A percentile compares a stretch with the other conserved stretches of the same genome.
Conservation (phyloP, 2,113 vertebrate species). For the Heterocephalus glaber region DNA sequence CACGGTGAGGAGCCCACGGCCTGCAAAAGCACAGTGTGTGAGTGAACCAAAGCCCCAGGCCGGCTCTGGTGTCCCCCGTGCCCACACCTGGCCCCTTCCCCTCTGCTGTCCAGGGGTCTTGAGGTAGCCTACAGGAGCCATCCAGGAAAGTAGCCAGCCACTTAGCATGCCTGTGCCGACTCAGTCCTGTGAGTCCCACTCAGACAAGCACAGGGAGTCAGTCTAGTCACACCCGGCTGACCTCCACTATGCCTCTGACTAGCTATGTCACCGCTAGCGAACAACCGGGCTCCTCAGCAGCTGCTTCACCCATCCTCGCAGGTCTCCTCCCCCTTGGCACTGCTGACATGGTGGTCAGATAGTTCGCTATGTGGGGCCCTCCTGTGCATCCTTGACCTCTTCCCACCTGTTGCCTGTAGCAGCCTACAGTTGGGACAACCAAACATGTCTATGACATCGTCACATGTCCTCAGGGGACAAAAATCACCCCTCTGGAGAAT, state of each 20-base stretch:
- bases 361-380: fast-evolving
- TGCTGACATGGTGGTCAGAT: fast-evolving
- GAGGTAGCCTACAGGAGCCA: fast-evolving
- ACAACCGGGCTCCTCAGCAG: too few relatives aligned
- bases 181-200: not conserved
- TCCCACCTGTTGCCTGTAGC: fast-evolving
- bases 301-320: fast-evolving
- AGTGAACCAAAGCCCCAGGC: too few relatives aligned
- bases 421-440: fast-evolving
- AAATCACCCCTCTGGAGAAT: not conserved
- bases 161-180: fast-evolving
- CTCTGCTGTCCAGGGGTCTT: fast-evolving
- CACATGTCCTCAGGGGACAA: not conserved
- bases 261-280: fast-evolving
- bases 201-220: fast-evolving
- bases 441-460: not conserved
- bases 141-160: fast-evolving
- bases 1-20: fast-evolving
- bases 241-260: fast-evolving
- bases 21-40: not conserved
- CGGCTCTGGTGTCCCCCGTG: fast-evolving
- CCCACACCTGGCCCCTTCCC: fast-evolving
- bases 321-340: fast-evolving
- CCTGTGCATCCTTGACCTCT: not conserved
- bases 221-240: fast-evolving